Evolutionary conservation across 2,113 vertebrate genomes (phyloP), one percentile per base, ranked within the genome.

Genomic region (Ammodytes marinus): DNA sequence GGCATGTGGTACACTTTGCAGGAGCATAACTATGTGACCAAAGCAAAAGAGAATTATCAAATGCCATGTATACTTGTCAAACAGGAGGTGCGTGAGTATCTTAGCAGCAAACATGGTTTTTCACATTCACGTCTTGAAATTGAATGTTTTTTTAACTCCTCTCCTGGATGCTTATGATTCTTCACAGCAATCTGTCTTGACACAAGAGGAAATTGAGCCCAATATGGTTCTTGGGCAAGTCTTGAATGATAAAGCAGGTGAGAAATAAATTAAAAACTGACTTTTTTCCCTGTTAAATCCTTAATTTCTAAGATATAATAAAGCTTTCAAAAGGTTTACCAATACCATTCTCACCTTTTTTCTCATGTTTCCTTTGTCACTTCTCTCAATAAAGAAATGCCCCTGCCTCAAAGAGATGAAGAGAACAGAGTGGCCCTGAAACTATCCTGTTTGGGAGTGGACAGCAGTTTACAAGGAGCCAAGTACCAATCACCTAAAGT

Each of bases 71-170:
- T 84, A n/a, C 39, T 77, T 27, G 63, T 92, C 40, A 92, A 91
- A 80, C 82, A 92, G 40, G 91, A 94, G 88, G 92, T 94, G n/a
- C 0, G 83, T 79, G 13, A 63, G 6, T 47, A 19, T 65, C 3
- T 47, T 47, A 4, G 1, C 5, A 45, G 2, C 45, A 60, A 8
- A 53, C 4, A 43, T 12, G 12, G 14, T 3, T 65, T 72, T 19
- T 39, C 1, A 6, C 3, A 9, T 77, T 39, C 43, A 15, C 60
- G 27, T 77, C 15, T 46, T 7, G 1, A n/a, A 73, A 60, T 14
- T 47, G 0, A 35, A 2, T 27, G 27, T 27, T 35, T 19, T 17
- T 79, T 4, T 64, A 5, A 1, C 3, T 0, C 12, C 52, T 60
- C 45, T 65, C 7, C 65, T 88, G 61, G 67, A 88, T 17, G 53